Evolutionary conservation across 2,888 invertebrate species (phyloP).

Genomic region (Deladenus siricidicola): DNA sequence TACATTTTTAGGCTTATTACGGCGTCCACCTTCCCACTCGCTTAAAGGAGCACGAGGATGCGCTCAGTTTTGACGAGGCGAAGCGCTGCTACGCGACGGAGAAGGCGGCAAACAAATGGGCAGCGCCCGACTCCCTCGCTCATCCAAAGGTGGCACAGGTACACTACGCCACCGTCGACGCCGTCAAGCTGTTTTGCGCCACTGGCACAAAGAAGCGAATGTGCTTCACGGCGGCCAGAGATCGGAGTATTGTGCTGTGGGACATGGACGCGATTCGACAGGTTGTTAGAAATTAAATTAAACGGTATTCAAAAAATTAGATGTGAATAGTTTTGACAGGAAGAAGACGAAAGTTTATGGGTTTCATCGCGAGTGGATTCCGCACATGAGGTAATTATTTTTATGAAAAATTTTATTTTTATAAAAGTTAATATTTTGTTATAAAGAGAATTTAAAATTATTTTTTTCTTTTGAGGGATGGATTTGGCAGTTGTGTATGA

Average conservation of each 20-base stretch:
- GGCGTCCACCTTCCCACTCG: not conserved
- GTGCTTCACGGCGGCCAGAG: conserved; percentile 16
- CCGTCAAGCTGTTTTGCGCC: conserved; percentile 6
- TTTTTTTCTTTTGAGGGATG: conserved; percentile 6
- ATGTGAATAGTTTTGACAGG: not conserved
- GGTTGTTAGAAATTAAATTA: too few relatives aligned
- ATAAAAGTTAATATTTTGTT: too few relatives aligned
- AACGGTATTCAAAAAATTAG: too few relatives aligned
- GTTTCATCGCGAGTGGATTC: not conserved
- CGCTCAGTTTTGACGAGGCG: not conserved
- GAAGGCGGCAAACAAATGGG: not conserved
- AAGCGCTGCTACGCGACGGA: conserved; percentile 12
- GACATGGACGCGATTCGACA: not conserved
- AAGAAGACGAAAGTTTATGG: not conserved
- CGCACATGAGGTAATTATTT: not conserved
- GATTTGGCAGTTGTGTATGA: conserved; percentile 11
- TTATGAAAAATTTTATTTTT: not conserved
- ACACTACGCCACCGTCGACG: conserved; percentile 11
- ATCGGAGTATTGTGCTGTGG: conserved; percentile 15
- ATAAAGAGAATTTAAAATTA: too few relatives aligned
- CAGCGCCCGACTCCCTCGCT: too few relatives aligned
- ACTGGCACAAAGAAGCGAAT: not conserved
- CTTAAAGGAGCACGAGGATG: not conserved
- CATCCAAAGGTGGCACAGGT: not conserved
- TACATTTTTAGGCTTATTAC: not conserved